Evolutionary conservation across 2,888 invertebrate species (phyloP), one percentile per base, ranked within the genome.

Genomic region (Malacosoma neustria): DNA sequence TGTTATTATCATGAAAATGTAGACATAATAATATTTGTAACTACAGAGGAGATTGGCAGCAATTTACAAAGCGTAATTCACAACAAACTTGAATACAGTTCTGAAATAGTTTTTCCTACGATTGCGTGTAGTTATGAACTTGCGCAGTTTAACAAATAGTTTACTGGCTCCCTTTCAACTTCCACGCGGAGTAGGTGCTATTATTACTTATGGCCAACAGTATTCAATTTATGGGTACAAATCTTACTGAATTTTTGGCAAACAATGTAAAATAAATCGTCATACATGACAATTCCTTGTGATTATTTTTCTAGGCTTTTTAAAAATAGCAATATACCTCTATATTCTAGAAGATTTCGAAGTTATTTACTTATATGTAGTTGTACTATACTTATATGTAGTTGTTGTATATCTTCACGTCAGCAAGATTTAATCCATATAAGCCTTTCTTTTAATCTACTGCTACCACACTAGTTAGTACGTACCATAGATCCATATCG

Each of bases 41-140:
- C n/a, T n/a, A 22, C 57, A 61, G 58, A 54, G 57, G 52, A 61
- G 70, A 72, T 72, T 66, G 66, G 69, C 57, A 53, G 63, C 65
- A 71, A 71, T 69, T 71, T 68, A 59, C 67, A 54, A 55, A 59
- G 58, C 50, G 58, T 59, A 66, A 63, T 65, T 69, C 62, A 48
- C 53, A 47, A 45, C 45, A 42, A 70, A 72, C 56, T 72, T 72
- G 67, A 59, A 71, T 69, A 2, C 22, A 68, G 68, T 65, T 67
- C 58, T 46, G 43, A 56, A 68, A 69, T 69, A 63, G 68, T 65
- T 67, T 68, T 70, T 68, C 63, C 55, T 59, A 59, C 57, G 51
- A 63, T 57, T 63, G 60, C 56, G 55, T 59, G 49, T 52, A 59
- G 62, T 62, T 64, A 54, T 56, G 61, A 65, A 59, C 57, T 59